Evolutionary conservation across 2,797 vertebrate species (phyloP).

Genomic region (Chlorospingus semifuscus): DNA sequence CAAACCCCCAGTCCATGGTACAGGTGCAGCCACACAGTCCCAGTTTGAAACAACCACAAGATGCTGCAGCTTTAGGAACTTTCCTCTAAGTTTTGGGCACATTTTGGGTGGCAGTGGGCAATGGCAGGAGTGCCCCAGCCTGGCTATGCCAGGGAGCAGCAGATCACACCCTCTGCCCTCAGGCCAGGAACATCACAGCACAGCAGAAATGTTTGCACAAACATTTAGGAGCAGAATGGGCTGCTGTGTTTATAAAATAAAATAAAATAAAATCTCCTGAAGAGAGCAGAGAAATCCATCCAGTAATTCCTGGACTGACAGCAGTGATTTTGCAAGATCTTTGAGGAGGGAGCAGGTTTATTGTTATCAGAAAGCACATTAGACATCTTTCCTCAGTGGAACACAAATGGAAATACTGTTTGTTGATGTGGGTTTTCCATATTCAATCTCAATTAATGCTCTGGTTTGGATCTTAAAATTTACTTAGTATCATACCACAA

Average conservation of each 20-base stretch:
- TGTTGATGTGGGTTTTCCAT: background rate
- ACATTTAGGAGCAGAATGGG: background rate
- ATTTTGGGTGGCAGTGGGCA: background rate
- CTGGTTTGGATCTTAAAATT: slow-evolving; percentile 65
- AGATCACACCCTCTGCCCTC: background rate
- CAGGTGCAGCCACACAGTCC: background rate
- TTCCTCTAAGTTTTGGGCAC: background rate
- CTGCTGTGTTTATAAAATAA: background rate
- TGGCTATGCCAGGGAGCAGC: background rate
- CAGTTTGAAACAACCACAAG: background rate
- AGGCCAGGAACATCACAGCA: background rate
- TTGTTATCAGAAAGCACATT: background rate
- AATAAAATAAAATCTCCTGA: background rate
- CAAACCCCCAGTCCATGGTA: rapidly evolving
- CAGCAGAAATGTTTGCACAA: background rate
- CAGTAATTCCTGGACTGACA: background rate
- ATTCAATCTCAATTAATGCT: background rate
- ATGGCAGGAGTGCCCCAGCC: background rate
- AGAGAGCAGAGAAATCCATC: background rate
- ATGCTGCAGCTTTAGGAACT: background rate
- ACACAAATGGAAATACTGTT: background rate
- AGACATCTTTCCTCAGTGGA: background rate
- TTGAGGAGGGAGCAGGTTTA: background rate
- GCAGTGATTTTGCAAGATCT: background rate
- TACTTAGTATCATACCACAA: slow-evolving; percentile 46